Percentiles rank a stretch among this genome's conserved stretches.
Conservation (phyloP, 2,113 vertebrate genomes). For the Chroicocephalus ridibundus region DNA sequence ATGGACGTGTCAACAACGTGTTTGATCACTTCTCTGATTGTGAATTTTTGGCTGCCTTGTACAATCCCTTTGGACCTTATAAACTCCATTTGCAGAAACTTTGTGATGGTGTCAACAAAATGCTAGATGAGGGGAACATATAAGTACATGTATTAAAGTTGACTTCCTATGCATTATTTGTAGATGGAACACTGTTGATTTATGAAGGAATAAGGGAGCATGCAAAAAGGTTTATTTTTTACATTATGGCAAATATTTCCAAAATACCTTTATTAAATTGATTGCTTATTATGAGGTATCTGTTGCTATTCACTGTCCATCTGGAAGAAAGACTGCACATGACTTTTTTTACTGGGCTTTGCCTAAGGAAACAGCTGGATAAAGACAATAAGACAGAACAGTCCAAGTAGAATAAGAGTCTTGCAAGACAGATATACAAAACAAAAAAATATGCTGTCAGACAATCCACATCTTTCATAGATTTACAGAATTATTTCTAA, state of each 20-base stretch:
- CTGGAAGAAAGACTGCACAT: conserved; percentile 3
- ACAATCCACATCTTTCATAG: not conserved
- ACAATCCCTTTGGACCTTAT: conserved; percentile 83
- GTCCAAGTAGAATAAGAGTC: not conserved
- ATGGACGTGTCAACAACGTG: conserved; percentile 82
- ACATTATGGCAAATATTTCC: conserved; percentile 13
- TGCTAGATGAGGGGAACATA: conserved; percentile 87
- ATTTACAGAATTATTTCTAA: not conserved
- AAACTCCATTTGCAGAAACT: conserved; percentile 84
- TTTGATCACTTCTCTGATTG: conserved; percentile 89
- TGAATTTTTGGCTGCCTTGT: conserved; percentile 85
- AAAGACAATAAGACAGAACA: conserved; percentile 1
- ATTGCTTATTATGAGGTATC: not conserved
- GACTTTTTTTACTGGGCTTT: conserved; percentile 30
- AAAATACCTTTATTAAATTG: conserved; percentile 39
- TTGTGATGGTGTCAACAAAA: conserved; percentile 85
- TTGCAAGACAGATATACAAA: not conserved
- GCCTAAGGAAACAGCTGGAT: conserved; percentile 27
- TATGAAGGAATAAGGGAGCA: conserved; percentile 72
- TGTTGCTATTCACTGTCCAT: conserved; percentile 18
- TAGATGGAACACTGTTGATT: conserved; percentile 66
- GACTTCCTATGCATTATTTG: conserved; percentile 27
- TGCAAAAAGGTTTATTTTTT: not conserved
- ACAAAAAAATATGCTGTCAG: not conserved
- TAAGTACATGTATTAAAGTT: conserved; percentile 51